Evolutionary conservation across 2,888 invertebrate genomes (phyloP), one percentile per base, ranked within the genome.

Genomic region (Catocala sponsa): DNA sequence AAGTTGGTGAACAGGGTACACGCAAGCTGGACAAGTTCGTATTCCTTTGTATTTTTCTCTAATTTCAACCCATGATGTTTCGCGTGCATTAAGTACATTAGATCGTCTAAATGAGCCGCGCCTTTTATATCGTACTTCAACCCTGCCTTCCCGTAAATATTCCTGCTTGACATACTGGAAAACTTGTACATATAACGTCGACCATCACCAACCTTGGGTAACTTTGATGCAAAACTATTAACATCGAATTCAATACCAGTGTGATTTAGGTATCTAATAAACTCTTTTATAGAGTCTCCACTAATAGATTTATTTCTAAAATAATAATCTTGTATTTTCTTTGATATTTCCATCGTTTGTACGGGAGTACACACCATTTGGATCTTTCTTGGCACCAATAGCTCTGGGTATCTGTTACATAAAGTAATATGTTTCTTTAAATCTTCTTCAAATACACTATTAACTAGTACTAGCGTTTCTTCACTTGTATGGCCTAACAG

Each of bases 401-500:
- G 13, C 62, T 90, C 90, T 9, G 78, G 65, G 44, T 81, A 84
- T 58, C 66, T 77, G 9, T 75, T 73, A 54, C 82, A 86, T 9
- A 9, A 47, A 15, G 10, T 10, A 15, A 47, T 25, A 5, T 9
- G 11, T 0, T 60, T 58, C 6, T 71, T n/a, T 0, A 76, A 10
- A 1, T 25, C 32, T 0, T 59, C 25, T 55, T 79, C 78, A 7
- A 78, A 59, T 4, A 6, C 0, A 4, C 60, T n/a, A n/a, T n/a
- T 41, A 13, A 83, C 35, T 0, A 53, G 74, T 1, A 85, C 2
- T 11, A 85, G 33, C 0, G 96, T 95, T 89, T 97, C 97, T 58
- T 96, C 95, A 0, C 95, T 95, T 9, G 96, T 97, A 7, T 96
- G 83, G 0, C 97, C 97, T 32, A 96, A 92, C 80, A 98, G 95